phyloP scores from a whole-genome alignment of 2,797 vertebrate species.

The Scarus forsteni region DNA sequence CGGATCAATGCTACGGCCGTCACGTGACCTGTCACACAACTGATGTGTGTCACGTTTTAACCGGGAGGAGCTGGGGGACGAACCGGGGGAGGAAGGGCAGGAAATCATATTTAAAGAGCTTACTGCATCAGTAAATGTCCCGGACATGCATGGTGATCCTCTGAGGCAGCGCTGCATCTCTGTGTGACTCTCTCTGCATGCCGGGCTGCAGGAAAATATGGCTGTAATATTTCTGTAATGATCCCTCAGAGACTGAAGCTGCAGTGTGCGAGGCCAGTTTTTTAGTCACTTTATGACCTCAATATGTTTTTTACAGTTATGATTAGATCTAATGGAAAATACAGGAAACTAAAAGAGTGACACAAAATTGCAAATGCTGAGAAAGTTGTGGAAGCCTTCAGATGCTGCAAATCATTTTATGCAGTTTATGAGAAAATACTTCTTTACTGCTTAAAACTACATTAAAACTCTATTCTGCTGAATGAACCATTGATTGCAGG shows the following conservation, averaged over 20 bases:
- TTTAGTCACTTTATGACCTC: neutral
- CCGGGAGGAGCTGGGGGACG: slow-evolving; percentile 71
- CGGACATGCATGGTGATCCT: slow-evolving; percentile 22
- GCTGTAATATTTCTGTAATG: slow-evolving; percentile 15
- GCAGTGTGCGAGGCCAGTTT: neutral
- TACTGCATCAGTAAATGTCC: slow-evolving; percentile 55
- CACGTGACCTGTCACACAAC: slow-evolving; percentile 87
- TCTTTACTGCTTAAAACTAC: too few species aligned
- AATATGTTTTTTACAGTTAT: neutral
- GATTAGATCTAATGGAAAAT: neutral
- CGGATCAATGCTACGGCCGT: slow-evolving; percentile 76
- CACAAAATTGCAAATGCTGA: too few species aligned
- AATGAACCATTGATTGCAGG: too few species aligned
- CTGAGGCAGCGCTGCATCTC: neutral
- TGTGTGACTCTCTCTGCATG: neutral
- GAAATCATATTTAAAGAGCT: slow-evolving; percentile 67
- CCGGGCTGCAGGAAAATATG: slow-evolving; percentile 10
- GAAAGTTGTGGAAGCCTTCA: too few species aligned
- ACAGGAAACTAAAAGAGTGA: neutral
- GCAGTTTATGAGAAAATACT: too few species aligned
- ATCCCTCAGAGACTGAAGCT: neutral
- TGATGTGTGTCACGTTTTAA: slow-evolving; percentile 82
- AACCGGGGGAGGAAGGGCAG: slow-evolving; percentile 65
- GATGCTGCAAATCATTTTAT: too few species aligned
- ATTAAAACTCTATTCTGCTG: too few species aligned